Conservation (phyloP, 2,113 vertebrate genomes). For the Noturus placidus region DNA sequence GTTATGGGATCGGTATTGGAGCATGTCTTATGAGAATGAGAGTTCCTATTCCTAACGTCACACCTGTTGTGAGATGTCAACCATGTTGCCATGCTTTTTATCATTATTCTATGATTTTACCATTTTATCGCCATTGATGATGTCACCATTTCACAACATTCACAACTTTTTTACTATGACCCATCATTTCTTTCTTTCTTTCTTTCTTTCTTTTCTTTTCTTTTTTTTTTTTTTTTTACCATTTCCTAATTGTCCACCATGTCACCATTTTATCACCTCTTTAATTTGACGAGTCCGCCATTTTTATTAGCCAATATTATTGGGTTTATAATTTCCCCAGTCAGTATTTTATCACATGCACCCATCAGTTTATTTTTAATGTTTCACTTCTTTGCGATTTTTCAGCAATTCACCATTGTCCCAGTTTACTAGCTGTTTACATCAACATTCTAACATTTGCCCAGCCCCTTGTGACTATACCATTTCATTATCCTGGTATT, state of each 20-base stretch:
- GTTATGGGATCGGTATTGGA: background rate
- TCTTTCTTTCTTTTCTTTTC: background rate
- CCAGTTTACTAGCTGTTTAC: background rate
- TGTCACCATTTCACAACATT: background rate
- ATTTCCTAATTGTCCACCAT: background rate
- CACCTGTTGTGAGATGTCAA: background rate
- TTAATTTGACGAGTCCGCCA: background rate
- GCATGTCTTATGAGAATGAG: background rate
- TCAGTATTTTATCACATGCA: too few species aligned
- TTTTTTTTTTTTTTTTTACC: background rate
- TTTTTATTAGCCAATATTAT: background rate
- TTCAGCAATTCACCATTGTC: background rate
- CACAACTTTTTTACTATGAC: background rate
- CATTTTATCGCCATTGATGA: background rate
- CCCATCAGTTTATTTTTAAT: background rate
- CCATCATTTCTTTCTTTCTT: background rate
- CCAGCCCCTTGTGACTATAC: background rate
- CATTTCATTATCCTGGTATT: background rate
- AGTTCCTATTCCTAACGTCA: background rate
- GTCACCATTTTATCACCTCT: background rate
- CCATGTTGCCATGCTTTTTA: background rate
- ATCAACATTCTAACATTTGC: background rate
- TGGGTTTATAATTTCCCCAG: background rate
- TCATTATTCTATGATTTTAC: too few species aligned
- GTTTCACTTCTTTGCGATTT: background rate